Conservation (phyloP, 2,797 vertebrate species). For the Oryzias sinensis region DNA sequence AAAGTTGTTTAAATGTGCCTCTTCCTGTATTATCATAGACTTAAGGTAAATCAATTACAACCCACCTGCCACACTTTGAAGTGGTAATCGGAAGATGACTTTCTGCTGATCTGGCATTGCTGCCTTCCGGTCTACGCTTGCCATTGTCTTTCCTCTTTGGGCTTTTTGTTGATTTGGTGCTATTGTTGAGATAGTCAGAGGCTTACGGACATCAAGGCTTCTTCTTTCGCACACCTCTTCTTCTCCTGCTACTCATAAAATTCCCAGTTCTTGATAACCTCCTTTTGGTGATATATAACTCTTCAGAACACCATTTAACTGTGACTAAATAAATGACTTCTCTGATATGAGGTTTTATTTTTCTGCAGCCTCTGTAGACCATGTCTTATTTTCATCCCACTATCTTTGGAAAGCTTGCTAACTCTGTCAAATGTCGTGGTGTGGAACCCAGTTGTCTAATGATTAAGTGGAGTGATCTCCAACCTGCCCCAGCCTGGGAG, state of each 20-base stretch:
- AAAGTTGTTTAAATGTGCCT: conserved; percentile 72
- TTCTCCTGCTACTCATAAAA: conserved; percentile 13
- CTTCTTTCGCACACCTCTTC: neutral
- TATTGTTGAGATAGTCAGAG: conserved; percentile 55
- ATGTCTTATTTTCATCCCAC: conserved; percentile 24
- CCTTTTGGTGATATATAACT: conserved; percentile 35
- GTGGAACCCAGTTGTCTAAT: conserved; percentile 78
- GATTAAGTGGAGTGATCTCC: conserved; percentile 81
- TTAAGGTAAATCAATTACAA: conserved; percentile 85
- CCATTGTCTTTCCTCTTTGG: conserved; percentile 38
- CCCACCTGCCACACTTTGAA: conserved; percentile 80
- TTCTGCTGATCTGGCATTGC: conserved; percentile 71
- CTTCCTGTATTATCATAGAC: conserved; percentile 76
- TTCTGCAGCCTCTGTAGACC: conserved; percentile 44
- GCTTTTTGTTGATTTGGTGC: conserved; percentile 59
- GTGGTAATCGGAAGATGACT: conserved; percentile 79
- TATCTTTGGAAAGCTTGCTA: conserved; percentile 60
- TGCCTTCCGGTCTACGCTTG: conserved; percentile 54
- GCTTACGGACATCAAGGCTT: neutral
- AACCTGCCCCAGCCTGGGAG: conserved; percentile 76
- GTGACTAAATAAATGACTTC: conserved; percentile 65
- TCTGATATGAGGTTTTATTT: conserved; percentile 69
- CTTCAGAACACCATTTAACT: conserved; percentile 60
- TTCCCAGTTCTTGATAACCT: conserved; percentile 42
- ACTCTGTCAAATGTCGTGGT: conserved; percentile 71